Percentiles rank a stretch among this genome's conserved stretches.
Evolutionary conservation across 2,888 invertebrate species (phyloP).

Genomic region (Leucoma salicis): DNA sequence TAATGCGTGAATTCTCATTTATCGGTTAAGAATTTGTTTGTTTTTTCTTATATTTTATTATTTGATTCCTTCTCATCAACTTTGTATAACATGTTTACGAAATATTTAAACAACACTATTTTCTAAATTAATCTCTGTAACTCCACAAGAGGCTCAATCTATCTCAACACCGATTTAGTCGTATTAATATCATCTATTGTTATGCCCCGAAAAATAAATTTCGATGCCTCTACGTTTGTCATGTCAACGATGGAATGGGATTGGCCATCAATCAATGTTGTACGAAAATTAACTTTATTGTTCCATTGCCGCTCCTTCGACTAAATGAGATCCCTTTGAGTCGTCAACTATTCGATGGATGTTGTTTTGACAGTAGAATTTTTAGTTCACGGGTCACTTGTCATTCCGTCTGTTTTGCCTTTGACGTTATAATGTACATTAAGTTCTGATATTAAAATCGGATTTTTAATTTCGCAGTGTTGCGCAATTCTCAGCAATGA

Average conservation of each 20-base stretch:
- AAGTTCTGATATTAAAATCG: too few species aligned
- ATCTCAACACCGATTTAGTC: conserved; percentile 32
- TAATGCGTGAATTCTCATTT: too few species aligned
- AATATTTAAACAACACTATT: conserved; percentile 25
- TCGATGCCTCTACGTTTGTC: conserved; percentile 56
- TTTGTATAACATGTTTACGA: conserved; percentile 21
- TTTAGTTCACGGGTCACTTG: conserved; percentile 48
- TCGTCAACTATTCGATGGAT: conserved; percentile 38
- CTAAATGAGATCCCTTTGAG: conserved; percentile 53
- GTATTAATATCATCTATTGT: conserved; percentile 51
- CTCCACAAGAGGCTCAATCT: conserved; percentile 23
- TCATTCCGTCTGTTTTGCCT: too few species aligned
- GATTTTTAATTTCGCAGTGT: too few species aligned
- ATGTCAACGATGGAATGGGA: conserved; percentile 54
- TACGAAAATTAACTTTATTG: conserved; percentile 73
- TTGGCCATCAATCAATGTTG: conserved; percentile 72
- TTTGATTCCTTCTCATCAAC: conserved; percentile 24
- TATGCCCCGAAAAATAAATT: conserved; percentile 29
- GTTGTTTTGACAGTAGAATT: conserved; percentile 52
- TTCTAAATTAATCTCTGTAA: conserved; percentile 26
- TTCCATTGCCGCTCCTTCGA: conserved; percentile 65
- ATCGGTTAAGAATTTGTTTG: conserved; percentile 10
- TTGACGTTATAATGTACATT: too few species aligned
- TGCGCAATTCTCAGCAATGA: too few species aligned
- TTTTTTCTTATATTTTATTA: not conserved